Evolutionary conservation across 2,113 vertebrate species (phyloP).

Genomic region (Python bivittatus): DNA sequence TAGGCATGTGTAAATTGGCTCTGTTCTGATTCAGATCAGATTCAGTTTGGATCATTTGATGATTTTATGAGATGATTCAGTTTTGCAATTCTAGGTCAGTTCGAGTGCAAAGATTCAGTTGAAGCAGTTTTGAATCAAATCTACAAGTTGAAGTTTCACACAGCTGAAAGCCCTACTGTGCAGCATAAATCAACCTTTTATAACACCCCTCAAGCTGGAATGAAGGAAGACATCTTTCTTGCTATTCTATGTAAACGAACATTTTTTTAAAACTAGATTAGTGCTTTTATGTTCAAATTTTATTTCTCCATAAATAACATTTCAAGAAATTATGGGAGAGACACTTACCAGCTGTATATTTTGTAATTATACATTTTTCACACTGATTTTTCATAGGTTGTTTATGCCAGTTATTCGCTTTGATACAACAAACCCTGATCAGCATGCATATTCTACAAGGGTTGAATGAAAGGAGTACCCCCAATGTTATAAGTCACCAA

Average conservation of each 20-base stretch:
- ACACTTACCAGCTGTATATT: background rate
- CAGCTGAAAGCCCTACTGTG: background rate
- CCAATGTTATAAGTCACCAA: too few relatives aligned
- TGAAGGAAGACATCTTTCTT: slow-evolving; percentile 58
- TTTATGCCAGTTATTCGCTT: background rate
- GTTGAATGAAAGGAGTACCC: too few relatives aligned
- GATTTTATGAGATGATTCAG: background rate
- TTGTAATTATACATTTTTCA: too few relatives aligned
- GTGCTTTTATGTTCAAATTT: slow-evolving; percentile 7
- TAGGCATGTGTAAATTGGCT: background rate
- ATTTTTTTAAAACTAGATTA: slow-evolving; percentile 16
- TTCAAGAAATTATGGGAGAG: background rate
- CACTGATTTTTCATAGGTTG: too few relatives aligned
- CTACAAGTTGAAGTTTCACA: background rate
- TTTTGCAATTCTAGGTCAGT: background rate
- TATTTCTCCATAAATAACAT: background rate
- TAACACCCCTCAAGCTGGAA: slow-evolving; percentile 43
- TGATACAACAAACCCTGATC: background rate
- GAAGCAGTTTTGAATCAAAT: background rate
- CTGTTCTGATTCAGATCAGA: background rate
- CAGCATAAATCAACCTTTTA: slow-evolving; percentile 65
- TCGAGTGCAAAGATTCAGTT: background rate
- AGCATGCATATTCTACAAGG: too few relatives aligned
- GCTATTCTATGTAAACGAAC: slow-evolving; percentile 52
- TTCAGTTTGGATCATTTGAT: background rate